Conservation (phyloP, 2,797 vertebrate genomes). For the Momotus momota region DNA sequence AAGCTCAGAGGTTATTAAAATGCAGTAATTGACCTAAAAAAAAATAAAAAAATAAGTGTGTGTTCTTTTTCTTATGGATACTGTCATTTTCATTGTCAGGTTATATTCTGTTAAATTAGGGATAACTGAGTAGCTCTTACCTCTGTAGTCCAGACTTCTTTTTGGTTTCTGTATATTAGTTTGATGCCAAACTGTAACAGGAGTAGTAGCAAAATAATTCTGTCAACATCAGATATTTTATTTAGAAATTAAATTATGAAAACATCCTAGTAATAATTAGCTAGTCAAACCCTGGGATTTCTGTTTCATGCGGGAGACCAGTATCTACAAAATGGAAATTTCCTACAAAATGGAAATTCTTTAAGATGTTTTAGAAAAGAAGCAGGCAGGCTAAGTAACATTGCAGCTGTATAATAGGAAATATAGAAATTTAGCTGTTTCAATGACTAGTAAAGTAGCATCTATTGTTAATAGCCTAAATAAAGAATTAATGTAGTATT, state of each 20-base stretch:
- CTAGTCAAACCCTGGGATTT: not conserved
- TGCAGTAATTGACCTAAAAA: not conserved
- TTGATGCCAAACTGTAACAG: not conserved
- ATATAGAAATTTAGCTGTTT: not conserved
- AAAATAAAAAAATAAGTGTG: rapidly evolving
- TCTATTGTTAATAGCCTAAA: not conserved
- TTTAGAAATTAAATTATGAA: not conserved
- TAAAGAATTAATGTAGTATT: not conserved
- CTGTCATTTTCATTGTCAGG: not conserved
- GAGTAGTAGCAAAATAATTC: not conserved
- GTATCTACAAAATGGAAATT: not conserved
- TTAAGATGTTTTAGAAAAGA: not conserved
- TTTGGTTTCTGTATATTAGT: not conserved
- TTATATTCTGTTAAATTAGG: not conserved
- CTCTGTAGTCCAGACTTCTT: not conserved
- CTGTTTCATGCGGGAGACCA: not conserved
- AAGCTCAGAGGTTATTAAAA: not conserved
- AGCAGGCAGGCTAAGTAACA: not conserved
- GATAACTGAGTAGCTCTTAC: not conserved
- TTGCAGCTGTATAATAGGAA: not conserved
- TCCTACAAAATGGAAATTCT: not conserved
- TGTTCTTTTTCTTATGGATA: not conserved
- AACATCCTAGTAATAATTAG: not conserved
- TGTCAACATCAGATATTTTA: not conserved
- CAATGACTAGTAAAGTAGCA: not conserved